Conservation (phyloP, 1,140 invertebrate species). For the Zaprionus gabonicus region DNA sequence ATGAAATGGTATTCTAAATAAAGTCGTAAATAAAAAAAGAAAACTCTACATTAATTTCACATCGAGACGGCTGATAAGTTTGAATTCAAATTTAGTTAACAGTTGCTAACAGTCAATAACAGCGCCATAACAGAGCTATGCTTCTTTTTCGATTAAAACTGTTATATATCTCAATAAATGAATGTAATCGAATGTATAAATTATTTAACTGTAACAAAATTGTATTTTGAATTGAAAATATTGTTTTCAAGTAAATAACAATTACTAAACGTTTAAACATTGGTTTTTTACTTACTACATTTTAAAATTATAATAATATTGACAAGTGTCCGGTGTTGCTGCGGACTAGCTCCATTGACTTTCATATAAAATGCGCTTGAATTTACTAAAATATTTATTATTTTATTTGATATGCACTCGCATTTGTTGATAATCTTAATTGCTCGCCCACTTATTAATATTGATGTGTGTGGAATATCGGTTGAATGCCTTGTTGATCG, state of each 20-base stretch:
- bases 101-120: background rate
- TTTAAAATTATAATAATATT: background rate
- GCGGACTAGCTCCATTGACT: no score
- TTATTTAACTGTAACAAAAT: background rate
- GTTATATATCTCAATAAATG: background rate
- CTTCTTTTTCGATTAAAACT: conserved; percentile 1
- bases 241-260: conserved; percentile 5
- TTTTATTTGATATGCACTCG: background rate
- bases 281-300: background rate
- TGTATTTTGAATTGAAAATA: background rate
- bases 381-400: background rate
- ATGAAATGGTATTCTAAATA: conserved; percentile 79
- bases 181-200: conserved; percentile 1
- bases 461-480: background rate
- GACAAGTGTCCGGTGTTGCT: no score
- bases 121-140: background rate
- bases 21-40: conserved; percentile 68
- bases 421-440: background rate
- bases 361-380: no score
- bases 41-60: conserved; percentile 6
- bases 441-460: background rate
- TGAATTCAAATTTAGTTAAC: background rate
- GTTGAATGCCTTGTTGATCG: background rate
- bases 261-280: background rate
- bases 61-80: background rate